phyloP scores from a whole-genome alignment of 2,113 vertebrate genomes.

The Balaeniceps rex region DNA sequence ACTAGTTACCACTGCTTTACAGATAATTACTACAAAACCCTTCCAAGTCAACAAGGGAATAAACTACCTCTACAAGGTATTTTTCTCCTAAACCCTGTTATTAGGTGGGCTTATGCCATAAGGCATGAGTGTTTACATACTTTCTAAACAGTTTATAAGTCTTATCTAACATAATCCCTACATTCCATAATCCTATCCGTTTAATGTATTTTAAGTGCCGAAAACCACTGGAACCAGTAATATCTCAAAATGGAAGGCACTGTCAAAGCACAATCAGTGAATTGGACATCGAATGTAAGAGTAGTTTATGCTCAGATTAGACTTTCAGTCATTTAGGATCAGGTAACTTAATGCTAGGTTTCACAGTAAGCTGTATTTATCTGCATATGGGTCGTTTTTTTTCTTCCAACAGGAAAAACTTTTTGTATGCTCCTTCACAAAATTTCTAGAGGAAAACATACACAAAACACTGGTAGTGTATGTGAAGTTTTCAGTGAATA shows the following conservation, averaged over 20 bases:
- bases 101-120: conserved; percentile 42
- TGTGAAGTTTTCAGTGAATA: neutral
- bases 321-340: neutral
- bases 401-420: neutral
- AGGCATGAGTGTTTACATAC: conserved; percentile 40
- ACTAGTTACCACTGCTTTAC: neutral
- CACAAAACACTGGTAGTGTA: neutral
- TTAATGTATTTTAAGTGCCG: conserved; percentile 12
- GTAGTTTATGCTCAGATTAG: neutral
- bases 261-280: neutral
- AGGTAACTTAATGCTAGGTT: neutral
- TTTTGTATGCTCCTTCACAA: neutral
- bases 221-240: neutral
- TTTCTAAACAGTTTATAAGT: conserved; percentile 38
- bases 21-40: neutral
- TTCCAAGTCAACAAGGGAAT: conserved; percentile 19
- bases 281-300: neutral
- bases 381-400: neutral
- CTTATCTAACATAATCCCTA: conserved; percentile 62
- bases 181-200: conserved; percentile 56
- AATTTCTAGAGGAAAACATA: neutral
- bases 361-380: neutral
- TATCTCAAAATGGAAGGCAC: conserved; percentile 20
- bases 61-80: conserved; percentile 30
- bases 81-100: conserved; percentile 53